Percentiles rank a stretch among this genome's conserved stretches.
These are phyloP conservation scores for Tricholauxania praeusta DNA, from an alignment of 2,888 invertebrate species.

Conservation along the genomic window DNA sequence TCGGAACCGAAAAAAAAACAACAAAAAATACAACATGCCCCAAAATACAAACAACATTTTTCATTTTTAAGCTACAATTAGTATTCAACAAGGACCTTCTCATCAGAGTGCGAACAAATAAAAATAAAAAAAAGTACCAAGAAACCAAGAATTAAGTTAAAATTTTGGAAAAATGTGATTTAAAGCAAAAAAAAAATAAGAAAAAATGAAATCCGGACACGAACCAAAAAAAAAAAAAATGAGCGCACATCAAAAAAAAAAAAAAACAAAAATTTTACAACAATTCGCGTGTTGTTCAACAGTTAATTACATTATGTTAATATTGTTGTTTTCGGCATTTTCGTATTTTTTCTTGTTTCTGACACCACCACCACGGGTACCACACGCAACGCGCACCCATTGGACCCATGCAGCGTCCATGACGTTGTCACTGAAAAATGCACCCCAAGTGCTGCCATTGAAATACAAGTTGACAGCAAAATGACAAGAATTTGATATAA, in stretches of 20 bases:
- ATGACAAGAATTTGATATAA: neutral
- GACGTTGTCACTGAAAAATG: neutral
- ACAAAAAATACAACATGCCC: neutral
- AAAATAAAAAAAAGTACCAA: neutral
- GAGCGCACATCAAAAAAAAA: neutral
- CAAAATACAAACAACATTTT: slow-evolving; percentile 13
- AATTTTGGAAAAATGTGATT: neutral
- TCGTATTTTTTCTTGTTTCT: neutral
- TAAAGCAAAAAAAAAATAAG: neutral
- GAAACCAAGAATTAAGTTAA: too few species aligned
- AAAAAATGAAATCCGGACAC: neutral
- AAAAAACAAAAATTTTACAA: neutral
- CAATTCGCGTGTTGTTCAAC: slow-evolving; percentile 7
- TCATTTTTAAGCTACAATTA: slow-evolving; percentile 7
- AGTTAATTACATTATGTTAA: slow-evolving; percentile 20
- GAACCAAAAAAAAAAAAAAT: neutral
- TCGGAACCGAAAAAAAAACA: neutral
- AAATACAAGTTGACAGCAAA: neutral
- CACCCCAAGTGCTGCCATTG: neutral
- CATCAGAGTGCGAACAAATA: neutral
- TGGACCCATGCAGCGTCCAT: neutral
- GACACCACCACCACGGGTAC: neutral
- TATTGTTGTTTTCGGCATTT: neutral
- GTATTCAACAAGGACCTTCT: neutral
- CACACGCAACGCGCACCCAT: neutral